Base-by-base conservation (phyloP, 2,888 invertebrate species). In the Strigamia transsilvanica region DNA sequence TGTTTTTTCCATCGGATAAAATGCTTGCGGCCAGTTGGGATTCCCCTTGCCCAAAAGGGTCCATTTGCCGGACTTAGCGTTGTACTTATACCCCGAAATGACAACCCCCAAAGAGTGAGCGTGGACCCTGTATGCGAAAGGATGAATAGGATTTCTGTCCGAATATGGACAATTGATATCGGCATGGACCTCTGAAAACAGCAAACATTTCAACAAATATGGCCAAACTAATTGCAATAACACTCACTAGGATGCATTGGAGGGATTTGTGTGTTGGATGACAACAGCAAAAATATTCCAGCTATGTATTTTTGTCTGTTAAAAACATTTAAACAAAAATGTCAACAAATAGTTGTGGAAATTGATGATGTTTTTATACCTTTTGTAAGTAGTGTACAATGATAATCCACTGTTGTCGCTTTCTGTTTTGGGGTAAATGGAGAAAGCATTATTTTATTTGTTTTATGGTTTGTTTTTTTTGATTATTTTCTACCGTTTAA, bases 11-110 rank as follows among this genome's bases (percentile, higher is more conserved):
- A 89, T 88, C 38, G 90, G 89, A 86, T 91, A 91, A 87, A 91
- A 91, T 15, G 91, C 89, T 88, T 91, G 91, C 0, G 91, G 91
- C 91, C 91, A 91, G 84, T 91, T 90, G 1, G 91, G 91, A 86
- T 91, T 91, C 73, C 91, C 90, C 85, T 90, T 90, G 18, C 89
- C 90, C 82, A 90, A 85, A 83, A 86, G 84, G 3, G 85, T 85
- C 86, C 87, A 88, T 34, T 85, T 82, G 12, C 85, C 81, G 82
- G 83, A 80, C 80, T 83, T 82, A 10, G 81, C 83, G 81, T 87
- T 85, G 82, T 87, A 86, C 51, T 86, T 85, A 83, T 88, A 88
- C 42, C 87, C 89, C 4, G 88, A 87, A 7, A 89, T 88, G 21
- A 90, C 89, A 3, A 86, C 84, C 34, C 83, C 89, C 79, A 91